Percentiles rank a stretch among this genome's conserved stretches.
These are phyloP conservation scores for Rotaria magnacalcarata DNA, from an alignment of 2,888 invertebrate species.

Conservation along the genomic window DNA sequence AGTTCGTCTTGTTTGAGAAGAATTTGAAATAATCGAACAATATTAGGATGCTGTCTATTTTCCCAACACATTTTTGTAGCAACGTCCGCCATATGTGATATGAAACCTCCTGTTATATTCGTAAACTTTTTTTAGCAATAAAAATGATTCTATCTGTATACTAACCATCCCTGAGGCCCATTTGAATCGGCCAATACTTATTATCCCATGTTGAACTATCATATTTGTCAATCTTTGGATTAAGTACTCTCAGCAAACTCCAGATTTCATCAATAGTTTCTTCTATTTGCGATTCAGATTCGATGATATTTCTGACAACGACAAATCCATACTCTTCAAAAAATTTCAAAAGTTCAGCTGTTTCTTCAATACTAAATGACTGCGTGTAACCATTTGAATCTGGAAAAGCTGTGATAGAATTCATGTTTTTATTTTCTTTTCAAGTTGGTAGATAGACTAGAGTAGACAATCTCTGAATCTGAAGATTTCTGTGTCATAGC, in stretches of 20 bases:
- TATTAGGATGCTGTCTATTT: neutral
- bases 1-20: neutral
- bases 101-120: neutral
- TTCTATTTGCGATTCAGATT: neutral
- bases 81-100: neutral
- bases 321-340: neutral
- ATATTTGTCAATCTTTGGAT: neutral
- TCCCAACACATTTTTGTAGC: conserved; percentile 8
- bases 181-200: neutral
- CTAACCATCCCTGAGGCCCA: neutral
- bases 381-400: neutral
- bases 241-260: neutral
- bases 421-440: neutral
- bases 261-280: neutral
- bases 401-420: neutral
- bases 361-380: neutral
- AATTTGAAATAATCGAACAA: neutral
- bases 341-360: neutral
- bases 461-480: no score
- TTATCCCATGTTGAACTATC: conserved; percentile 19
- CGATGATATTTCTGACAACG: neutral
- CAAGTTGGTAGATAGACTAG: no score
- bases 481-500: no score
- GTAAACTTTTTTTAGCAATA: neutral
- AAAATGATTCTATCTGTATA: neutral